Base-by-base conservation (phyloP, 2,113 vertebrate species). In the Okapia johnstoni region DNA sequence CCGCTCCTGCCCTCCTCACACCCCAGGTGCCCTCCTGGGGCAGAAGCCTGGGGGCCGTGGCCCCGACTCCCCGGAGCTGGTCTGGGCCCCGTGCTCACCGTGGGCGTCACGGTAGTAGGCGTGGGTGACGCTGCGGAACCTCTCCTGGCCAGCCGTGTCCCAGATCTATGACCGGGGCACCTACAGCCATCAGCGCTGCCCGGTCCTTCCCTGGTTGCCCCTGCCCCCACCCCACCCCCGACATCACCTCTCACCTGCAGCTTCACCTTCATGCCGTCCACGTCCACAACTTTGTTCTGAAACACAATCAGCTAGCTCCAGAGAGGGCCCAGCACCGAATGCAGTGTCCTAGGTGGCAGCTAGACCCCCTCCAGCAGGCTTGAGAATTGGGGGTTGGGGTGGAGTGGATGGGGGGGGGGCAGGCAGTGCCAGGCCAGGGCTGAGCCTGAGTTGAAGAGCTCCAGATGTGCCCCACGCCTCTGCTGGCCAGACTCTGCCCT, bases 241-340 rank as follows among this genome's bases (percentile, higher is more conserved):
- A 23, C n/a, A 11, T 73, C n/a, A 15, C 77, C 55, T 23, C 98
- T 70, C 98, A 99, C 99, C 99, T 99, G 99, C 77, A 99, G 98
- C 98, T 99, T 99, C 96, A 99, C 99, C 97, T 99, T 99, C 98
- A 99, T 98, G 16, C 99, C 99, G 21, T 99, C 99, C 97, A 99
- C 99, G 0, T 99, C 99, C 98, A 99, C 97, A 96, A 99, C 99
- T 99, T 99, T 99, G 97, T 99, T 99, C 99, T 99, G 99, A 88
- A 99, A 99, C 92, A 96, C 63, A 98, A 95, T 30, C 94, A 95
- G 60, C 28, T 77, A 55, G 55, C 60, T 81, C 55, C 46, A 57
- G 26, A 16, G 0, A 60, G 25, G 30, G 73, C 36, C 63, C 12
- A 9, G 70, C 46, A 8, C 26, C 57, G 6, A 2, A 46, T 16